Evolutionary conservation across 2,113 vertebrate genomes (phyloP), one percentile per base, ranked within the genome.

Genomic region (Chaetodon auriga): DNA sequence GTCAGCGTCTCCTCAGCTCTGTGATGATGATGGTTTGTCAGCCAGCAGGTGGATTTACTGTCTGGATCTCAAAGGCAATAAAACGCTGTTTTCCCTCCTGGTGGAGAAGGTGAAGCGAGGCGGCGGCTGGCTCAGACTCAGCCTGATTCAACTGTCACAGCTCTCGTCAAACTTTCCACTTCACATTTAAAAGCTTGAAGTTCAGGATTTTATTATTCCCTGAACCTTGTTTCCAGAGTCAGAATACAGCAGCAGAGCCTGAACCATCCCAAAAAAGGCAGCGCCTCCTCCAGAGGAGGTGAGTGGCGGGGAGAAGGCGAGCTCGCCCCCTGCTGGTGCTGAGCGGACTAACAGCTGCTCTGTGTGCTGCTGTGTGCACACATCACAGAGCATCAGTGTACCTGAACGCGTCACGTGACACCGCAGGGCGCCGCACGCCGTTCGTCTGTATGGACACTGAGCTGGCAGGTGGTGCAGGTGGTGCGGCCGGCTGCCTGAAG

Each of bases 291-390:
- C 38, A 45, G 43, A 58, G 61, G 14, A 35, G n/a, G 9, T 1
- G n/a, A 30, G 23, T 16, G 11, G 14, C 0, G 49, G 19, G 23
- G 68, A 74, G 46, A 38, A 9, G 71, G 23, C 21, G 11, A 63
- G 46, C 21, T 21, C 35, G 51, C 79, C 88, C 72, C 82, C 88
- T 85, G 79, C 79, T 90, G 88, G 79, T 51, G 58, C 61, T 45
- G 8, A 53, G 15, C 14, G 43, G 18, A 74, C 5, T 2, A 25
- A 13, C 49, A 60, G 21, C 68, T 25, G 21, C 68, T 25, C 12
- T 55, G 30, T 30, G 30, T 30, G 30, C 30, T 30, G 30, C 30
- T 30, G n/a, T n/a, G n/a, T n/a, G 30, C 30, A 3, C 30, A 2
- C 30, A 30, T 30, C 30, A 30, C 30, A 30, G 30, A 30, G 30